These are phyloP conservation scores for Listronotus bonariensis DNA, from an alignment of 1,140 invertebrate genomes.

Conservation along the genomic window DNA sequence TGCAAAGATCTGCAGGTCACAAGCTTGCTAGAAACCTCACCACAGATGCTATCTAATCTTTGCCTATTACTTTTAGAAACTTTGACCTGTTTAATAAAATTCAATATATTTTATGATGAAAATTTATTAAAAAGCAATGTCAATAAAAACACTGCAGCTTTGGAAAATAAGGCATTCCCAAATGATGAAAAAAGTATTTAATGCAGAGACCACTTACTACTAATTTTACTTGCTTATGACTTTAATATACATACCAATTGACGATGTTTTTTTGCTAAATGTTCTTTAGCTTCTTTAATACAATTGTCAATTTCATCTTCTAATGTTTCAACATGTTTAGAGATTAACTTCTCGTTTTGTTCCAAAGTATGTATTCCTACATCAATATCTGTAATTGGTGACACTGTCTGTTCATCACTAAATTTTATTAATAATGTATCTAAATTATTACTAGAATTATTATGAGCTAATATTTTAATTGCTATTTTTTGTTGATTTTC, in stretches of 20 bases:
- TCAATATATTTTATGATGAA: no score
- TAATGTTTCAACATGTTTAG: conserved; percentile 52
- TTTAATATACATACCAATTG: conserved; percentile 46
- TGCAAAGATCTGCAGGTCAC: no score
- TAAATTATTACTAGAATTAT: conserved; percentile 27
- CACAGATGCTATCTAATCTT: no score
- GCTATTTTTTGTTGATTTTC: conserved; percentile 39
- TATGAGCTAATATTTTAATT: conserved; percentile 21
- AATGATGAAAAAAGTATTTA: no score
- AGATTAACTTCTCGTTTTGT: conserved; percentile 52
- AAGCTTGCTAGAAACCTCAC: no score
- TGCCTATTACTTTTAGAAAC: no score
- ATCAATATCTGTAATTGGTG: conserved; percentile 50
- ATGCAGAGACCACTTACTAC: no score
- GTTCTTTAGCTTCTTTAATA: conserved; percentile 51
- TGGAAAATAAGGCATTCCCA: no score
- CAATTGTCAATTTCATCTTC: conserved; percentile 51
- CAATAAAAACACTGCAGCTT: no score
- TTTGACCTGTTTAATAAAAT: no score
- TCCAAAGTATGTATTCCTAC: conserved; percentile 51
- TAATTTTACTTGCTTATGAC: no score
- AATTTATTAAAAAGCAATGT: no score
- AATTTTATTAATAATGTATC: conserved; percentile 50
- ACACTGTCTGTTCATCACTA: conserved; percentile 33
- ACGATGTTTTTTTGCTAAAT: conserved; percentile 51